These are phyloP conservation scores for Lophura nycthemera DNA, from an alignment of 2,113 vertebrate species.

Conservation along the genomic window DNA sequence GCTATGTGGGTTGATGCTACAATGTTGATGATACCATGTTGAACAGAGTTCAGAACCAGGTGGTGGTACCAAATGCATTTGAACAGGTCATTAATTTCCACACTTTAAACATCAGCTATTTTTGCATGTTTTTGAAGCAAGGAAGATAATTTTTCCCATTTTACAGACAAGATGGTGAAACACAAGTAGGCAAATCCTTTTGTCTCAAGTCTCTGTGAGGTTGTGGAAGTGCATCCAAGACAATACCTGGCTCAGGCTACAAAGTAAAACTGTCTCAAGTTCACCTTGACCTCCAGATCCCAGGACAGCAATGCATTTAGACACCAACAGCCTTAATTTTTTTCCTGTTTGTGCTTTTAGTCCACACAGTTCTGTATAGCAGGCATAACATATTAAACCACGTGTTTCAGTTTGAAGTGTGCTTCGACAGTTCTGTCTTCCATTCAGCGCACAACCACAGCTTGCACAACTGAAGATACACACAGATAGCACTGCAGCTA, in stretches of 20 bases:
- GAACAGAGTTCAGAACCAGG: not conserved
- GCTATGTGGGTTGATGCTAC: no score
- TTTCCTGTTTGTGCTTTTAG: not conserved
- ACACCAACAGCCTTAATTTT: not conserved
- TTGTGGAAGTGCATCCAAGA: not conserved
- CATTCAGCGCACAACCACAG: not conserved
- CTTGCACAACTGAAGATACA: not conserved
- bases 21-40: not conserved
- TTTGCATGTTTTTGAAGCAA: not conserved
- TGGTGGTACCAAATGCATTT: not conserved
- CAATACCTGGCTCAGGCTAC: not conserved
- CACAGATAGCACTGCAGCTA: not conserved
- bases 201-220: not conserved
- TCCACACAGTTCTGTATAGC: no score
- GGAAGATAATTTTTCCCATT: not conserved
- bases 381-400: not conserved
- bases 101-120: not conserved
- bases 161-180: not conserved
- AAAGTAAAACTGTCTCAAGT: not conserved
- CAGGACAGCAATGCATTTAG: not conserved
- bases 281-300: not conserved
- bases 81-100: not conserved
- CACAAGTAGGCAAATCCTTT: not conserved
- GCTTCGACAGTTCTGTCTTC: not conserved
- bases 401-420: not conserved